A percentile compares a stretch with the other conserved stretches of the same genome.
phyloP scores from a whole-genome alignment of 2,888 invertebrate genomes.

The Ormia ochracea region DNA sequence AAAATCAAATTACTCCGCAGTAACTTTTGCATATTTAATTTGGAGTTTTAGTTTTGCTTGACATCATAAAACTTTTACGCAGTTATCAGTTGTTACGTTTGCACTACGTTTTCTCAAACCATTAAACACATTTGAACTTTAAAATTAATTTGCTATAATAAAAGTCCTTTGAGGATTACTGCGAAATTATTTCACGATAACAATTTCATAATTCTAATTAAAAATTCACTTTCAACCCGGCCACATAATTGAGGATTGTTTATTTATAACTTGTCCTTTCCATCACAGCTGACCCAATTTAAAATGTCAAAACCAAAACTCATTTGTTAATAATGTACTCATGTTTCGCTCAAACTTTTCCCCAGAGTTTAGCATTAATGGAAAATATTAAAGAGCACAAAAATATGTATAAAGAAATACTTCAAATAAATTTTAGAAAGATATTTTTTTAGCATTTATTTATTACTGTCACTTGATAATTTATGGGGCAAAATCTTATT shows the following conservation, averaged over 20 bases:
- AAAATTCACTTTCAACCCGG: slow-evolving; percentile 39
- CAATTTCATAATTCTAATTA: slow-evolving; percentile 33
- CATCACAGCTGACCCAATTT: slow-evolving; percentile 37
- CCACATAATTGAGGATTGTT: slow-evolving; percentile 22
- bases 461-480: slow-evolving; percentile 24
- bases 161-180: slow-evolving; percentile 10
- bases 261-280: background rate
- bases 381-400: background rate
- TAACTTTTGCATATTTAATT: background rate
- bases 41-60: background rate
- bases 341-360: slow-evolving; percentile 39
- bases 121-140: slow-evolving; percentile 10
- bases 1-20: too few relatives aligned
- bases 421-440: background rate
- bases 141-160: background rate
- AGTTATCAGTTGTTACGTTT: background rate
- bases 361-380: slow-evolving; percentile 28
- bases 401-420: background rate
- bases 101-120: background rate
- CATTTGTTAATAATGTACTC: background rate
- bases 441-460: slow-evolving; percentile 8
- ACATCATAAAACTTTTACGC: background rate
- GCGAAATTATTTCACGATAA: background rate
- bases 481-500: slow-evolving; percentile 34
- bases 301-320: slow-evolving; percentile 56